A percentile compares a stretch with the other conserved stretches of the same genome.
Conservation (phyloP, 2,888 invertebrate species). For the Heliconius sara region DNA sequence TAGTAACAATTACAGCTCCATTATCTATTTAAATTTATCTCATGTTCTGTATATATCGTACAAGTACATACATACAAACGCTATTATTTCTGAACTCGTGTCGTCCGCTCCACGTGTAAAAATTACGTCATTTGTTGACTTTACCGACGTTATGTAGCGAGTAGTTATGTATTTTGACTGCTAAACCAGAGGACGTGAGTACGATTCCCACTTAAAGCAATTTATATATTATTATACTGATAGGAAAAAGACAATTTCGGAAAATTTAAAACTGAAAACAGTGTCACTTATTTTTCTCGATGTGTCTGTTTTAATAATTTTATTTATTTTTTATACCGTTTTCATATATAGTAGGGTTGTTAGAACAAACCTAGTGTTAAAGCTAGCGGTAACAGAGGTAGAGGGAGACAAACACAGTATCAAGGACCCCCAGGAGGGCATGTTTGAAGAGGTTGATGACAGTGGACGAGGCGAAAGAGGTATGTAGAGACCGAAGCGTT, state of each 20-base stretch:
- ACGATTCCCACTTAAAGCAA: not conserved
- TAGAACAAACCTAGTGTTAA: too few relatives aligned
- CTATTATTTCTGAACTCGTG: conserved; percentile 15
- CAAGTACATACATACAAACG: not conserved
- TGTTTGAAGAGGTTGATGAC: too few relatives aligned
- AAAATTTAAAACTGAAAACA: not conserved
- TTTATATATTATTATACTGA: not conserved
- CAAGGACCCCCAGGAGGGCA: too few relatives aligned
- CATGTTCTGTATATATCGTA: not conserved
- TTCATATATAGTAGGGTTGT: too few relatives aligned
- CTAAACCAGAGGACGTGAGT: not conserved
- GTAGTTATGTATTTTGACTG: not conserved
- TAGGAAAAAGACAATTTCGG: not conserved
- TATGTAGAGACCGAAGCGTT: too few relatives aligned
- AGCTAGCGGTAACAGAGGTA: too few relatives aligned
- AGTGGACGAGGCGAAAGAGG: too few relatives aligned
- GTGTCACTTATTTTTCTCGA: too few relatives aligned
- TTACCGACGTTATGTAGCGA: not conserved
- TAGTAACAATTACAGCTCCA: not conserved
- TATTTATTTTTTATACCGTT: too few relatives aligned
- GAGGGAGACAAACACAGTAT: too few relatives aligned
- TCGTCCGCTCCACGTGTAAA: conserved; percentile 14
- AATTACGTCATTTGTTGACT: conserved; percentile 14
- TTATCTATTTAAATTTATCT: conserved; percentile 14
- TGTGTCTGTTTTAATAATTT: too few relatives aligned